These are phyloP conservation scores for Lepus timidus DNA, from an alignment of 2,113 vertebrate genomes.

Conservation along the genomic window DNA sequence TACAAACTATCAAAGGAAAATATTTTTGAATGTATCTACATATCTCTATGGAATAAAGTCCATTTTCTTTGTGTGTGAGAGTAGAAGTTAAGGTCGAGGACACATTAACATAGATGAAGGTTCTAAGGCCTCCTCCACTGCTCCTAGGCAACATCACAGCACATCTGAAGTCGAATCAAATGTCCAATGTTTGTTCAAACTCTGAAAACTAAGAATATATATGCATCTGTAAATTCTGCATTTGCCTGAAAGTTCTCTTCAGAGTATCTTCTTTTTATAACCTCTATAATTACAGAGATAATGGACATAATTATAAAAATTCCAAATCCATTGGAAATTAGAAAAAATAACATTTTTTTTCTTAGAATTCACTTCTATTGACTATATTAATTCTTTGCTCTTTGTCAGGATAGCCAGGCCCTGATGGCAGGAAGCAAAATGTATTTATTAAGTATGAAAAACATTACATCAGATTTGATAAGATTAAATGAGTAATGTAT, in stretches of 20 bases:
- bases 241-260: background rate
- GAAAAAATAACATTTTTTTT: background rate
- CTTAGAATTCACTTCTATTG: background rate
- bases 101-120: background rate
- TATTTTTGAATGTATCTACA: background rate
- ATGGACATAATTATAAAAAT: background rate
- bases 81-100: background rate
- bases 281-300: conserved; percentile 32
- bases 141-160: background rate
- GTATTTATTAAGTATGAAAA: background rate
- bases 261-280: conserved; percentile 4
- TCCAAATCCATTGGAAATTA: background rate
- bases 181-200: background rate
- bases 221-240: background rate
- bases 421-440: background rate
- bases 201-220: background rate
- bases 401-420: background rate
- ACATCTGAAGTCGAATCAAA: background rate
- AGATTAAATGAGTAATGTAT: background rate
- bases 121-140: background rate
- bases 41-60: background rate
- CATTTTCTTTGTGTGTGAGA: background rate
- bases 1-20: background rate
- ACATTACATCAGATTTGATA: background rate
- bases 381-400: background rate